Evolutionary conservation across 2,888 invertebrate genomes (phyloP), one percentile per base, ranked within the genome.

Genomic region (Sinelater perroti): DNA sequence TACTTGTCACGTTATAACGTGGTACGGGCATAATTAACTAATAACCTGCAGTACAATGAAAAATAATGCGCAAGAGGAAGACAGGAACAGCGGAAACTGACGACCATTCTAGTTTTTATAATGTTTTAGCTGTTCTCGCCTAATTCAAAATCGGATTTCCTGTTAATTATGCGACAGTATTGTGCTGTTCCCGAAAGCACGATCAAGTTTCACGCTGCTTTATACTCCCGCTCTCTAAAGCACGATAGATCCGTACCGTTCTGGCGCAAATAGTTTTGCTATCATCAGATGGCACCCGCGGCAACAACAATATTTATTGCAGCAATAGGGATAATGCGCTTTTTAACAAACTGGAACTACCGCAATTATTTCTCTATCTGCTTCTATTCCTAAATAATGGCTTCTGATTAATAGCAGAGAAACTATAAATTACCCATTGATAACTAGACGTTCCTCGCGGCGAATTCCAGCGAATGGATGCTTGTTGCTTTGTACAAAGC

Each of bases 331-430:
- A n/a, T n/a, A n/a, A n/a, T n/a, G n/a, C n/a, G n/a, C n/a, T n/a
- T n/a, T n/a, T n/a, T n/a, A n/a, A n/a, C n/a, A n/a, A n/a, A n/a
- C n/a, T n/a, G n/a, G n/a, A 38, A 10, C 20, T 20, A n/a, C 20
- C 8, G 1, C 10, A 20, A 20, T 38, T 20, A 38, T 38, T 21
- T 20, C 20, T 11, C 11, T 7, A n/a, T 10, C 18, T 20, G 11
- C 20, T 11, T 36, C n/a, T 36, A 5, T 7, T 3, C 3, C 13
- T 38, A 7, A 38, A 38, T 38, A 38, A 38, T 38, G 18, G 20
- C 18, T 11, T 38, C 10, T 20, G 38, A 38, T 38, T 38, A 20
- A 38, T 38, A 38, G 21, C 21, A 20, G 21, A 4, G 17, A 10
- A 38, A 20, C 20, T 13, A 38, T 20, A 38, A 20, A 10, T 38